Base-by-base conservation (phyloP, 1,140 invertebrate genomes). In the Parasteatoda tepidariorum region DNA sequence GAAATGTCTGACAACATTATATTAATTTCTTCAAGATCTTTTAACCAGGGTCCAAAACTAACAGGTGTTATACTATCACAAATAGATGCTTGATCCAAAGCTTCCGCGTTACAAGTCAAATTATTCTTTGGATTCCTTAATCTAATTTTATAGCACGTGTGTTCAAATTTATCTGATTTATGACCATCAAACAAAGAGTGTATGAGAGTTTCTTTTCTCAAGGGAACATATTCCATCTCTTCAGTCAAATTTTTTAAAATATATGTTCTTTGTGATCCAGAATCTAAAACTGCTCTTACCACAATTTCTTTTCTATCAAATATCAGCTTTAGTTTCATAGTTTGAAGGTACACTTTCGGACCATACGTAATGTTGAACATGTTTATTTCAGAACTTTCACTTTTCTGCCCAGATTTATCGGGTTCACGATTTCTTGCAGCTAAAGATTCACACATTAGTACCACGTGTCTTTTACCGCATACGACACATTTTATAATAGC, bases 141-240 rank as follows among this genome's bases (percentile, higher is more conserved):
- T 55, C 38, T 78, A 4, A 78, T 61, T 74, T 30, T 74, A 61
- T 74, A 61, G 26, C 55, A 57, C 7, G 55, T 74, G 57, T 61
- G 41, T 55, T 31, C 68, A 73, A 9, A 74, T 24, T 74, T 24
- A n/a, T 59, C 71, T 0, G 71, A 59, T 33, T 61, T 74, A 74
- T n/a, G 22, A 3, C 61, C 61, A 13, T 28, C 61, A 62, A 30
- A 61, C 18, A 74, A 61, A 38, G 30, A 74, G 24, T 59, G 54
- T 34, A 74, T 74, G 22, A 74, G 71, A 61, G 71, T 74, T 22
- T 74, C 54, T 61, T 59, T 74, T 38, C 30, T 59, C 4, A 59
- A 2, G 0, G 54, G 70, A 33, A 6, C 22, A 62, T 59, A 59
- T 59, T 11, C 55, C 54, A 57, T 59, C 13, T 74, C 41, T 74